Conservation (phyloP, 2,888 invertebrate species). For the Noctua comes region DNA sequence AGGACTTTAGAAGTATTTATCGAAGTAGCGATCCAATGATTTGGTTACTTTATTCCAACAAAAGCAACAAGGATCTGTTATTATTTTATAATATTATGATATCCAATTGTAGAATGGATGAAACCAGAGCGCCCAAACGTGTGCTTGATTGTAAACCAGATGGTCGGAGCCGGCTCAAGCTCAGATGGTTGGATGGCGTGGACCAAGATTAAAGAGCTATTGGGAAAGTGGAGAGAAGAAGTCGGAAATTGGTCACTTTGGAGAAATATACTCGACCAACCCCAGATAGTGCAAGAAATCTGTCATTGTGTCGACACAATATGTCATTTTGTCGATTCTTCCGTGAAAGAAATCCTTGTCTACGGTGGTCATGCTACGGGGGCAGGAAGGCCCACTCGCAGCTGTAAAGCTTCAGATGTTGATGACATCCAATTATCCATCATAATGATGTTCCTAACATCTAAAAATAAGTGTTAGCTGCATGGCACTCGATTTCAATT, state of each 20-base stretch:
- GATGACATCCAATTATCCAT: background rate
- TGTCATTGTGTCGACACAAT: too few species aligned
- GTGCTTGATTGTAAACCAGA: background rate
- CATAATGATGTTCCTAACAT: background rate
- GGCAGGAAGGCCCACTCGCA: background rate
- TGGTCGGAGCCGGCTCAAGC: background rate
- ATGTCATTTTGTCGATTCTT: too few species aligned
- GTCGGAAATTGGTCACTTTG: background rate
- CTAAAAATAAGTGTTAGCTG: slow-evolving; percentile 9
- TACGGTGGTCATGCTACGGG: too few species aligned
- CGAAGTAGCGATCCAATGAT: slow-evolving; percentile 44
- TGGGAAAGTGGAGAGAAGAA: background rate
- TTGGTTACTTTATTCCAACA: slow-evolving; percentile 29
- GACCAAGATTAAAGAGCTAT: background rate
- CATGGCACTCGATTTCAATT: slow-evolving; percentile 9
- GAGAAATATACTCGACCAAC: background rate
- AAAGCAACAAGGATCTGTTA: slow-evolving; percentile 8
- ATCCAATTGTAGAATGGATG: background rate
- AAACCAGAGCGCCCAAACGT: background rate
- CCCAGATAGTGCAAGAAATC: too few species aligned
- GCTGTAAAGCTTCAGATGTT: background rate
- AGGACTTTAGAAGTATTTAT: slow-evolving; percentile 71
- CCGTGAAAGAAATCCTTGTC: too few species aligned
- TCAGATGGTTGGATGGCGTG: background rate
- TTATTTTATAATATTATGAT: background rate